phyloP scores from a whole-genome alignment of 2,888 invertebrate species.

The Pterostichus madidus region DNA sequence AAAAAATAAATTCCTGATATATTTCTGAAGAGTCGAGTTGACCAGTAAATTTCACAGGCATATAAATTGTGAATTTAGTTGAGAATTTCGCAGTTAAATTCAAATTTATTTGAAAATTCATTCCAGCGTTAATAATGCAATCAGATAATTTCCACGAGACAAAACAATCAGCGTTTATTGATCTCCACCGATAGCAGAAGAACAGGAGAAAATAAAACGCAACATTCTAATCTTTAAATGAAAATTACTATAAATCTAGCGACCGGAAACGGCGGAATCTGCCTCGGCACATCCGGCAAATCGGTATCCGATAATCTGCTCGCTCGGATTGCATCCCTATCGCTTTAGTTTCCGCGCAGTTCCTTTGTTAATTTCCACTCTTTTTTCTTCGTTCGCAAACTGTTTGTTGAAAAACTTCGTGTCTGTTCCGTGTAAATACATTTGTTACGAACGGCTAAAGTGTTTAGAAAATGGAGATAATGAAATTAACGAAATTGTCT shows the following conservation, averaged over 20 bases:
- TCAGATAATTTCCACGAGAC: constrained; percentile 52
- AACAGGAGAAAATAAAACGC: constrained; percentile 42
- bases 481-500: constrained; percentile 62
- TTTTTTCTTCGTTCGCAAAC: constrained; percentile 41
- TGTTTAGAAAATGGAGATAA: constrained; percentile 64
- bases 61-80: constrained; percentile 33
- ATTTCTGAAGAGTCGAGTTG: too few relatives aligned
- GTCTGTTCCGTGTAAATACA: constrained; percentile 59
- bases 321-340: constrained; percentile 40
- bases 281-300: constrained; percentile 55
- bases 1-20: too few relatives aligned
- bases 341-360: constrained; percentile 14
- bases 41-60: neutral
- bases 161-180: constrained; percentile 49
- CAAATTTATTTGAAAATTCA: constrained; percentile 31
- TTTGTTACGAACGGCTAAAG: constrained; percentile 58
- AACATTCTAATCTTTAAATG: constrained; percentile 59
- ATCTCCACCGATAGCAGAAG: constrained; percentile 17
- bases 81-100: constrained; percentile 35
- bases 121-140: constrained; percentile 45
- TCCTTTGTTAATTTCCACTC: constrained; percentile 45
- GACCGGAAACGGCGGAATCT: constrained; percentile 50
- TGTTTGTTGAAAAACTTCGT: constrained; percentile 44
- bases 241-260: constrained; percentile 60
- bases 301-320: constrained; percentile 57